Conservation (phyloP, 2,113 vertebrate species). For the Mola mola region DNA sequence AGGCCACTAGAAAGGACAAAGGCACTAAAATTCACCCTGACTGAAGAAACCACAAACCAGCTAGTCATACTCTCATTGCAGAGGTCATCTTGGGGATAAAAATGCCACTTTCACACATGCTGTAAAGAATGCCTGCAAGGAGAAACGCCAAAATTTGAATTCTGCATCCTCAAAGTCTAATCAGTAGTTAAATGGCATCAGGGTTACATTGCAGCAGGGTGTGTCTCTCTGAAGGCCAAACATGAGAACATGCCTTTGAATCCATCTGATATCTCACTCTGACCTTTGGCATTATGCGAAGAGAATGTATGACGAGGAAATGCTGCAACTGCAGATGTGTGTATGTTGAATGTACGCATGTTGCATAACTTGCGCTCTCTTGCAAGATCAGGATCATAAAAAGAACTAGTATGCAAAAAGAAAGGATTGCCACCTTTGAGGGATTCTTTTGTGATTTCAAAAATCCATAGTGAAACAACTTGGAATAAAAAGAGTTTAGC, state of each 20-base stretch:
- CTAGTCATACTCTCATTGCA: background rate
- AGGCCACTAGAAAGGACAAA: conserved; percentile 1
- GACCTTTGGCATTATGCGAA: conserved; percentile 56
- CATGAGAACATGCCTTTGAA: conserved; percentile 52
- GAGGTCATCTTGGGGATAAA: background rate
- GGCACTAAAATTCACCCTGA: background rate
- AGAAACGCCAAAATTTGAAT: background rate
- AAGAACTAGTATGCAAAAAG: too few relatives aligned
- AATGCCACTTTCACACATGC: background rate
- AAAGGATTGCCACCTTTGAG: too few relatives aligned
- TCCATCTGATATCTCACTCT: conserved; percentile 52
- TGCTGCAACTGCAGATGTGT: conserved; percentile 31
- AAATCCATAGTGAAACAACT: conserved; percentile 13
- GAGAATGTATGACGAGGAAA: conserved; percentile 30
- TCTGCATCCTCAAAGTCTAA: background rate
- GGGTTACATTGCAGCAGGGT: conserved; percentile 28
- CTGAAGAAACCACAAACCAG: conserved; percentile 11
- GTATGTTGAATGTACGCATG: background rate
- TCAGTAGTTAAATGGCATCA: conserved; percentile 28
- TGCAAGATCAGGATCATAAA: too few relatives aligned
- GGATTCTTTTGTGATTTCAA: too few relatives aligned
- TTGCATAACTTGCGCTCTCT: too few relatives aligned
- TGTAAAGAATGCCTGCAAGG: background rate
- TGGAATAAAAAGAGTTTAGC: background rate
- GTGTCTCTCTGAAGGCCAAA: conserved; percentile 40